phyloP scores from a whole-genome alignment of 1,140 invertebrate genomes.

The Trichoplusia ni region DNA sequence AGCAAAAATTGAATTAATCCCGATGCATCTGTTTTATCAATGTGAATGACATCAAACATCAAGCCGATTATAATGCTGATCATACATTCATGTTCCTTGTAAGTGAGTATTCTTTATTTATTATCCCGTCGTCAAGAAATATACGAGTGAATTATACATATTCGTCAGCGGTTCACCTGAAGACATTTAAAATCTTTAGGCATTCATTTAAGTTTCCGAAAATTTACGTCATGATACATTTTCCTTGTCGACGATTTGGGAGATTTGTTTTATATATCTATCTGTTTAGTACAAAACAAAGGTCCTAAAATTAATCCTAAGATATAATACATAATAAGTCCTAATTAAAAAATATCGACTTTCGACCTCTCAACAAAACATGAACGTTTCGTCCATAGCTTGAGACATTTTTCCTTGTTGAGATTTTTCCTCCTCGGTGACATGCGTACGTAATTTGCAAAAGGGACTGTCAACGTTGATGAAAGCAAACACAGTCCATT shows the following conservation, averaged over 20 bases:
- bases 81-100: slow-evolving; percentile 16
- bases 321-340: too few species aligned
- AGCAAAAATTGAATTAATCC: not conserved
- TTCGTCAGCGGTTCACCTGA: slow-evolving; percentile 14
- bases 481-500: slow-evolving; percentile 14
- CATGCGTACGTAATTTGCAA: slow-evolving; percentile 39
- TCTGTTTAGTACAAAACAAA: too few species aligned
- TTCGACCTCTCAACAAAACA: too few species aligned
- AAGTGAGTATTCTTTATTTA: slow-evolving; percentile 20
- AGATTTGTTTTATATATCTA: too few species aligned
- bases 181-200: slow-evolving; percentile 21
- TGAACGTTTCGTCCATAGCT: not conserved
- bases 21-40: not conserved
- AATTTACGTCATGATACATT: not conserved
- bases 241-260: too few species aligned
- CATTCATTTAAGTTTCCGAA: slow-evolving; percentile 4
- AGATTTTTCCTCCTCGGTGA: not conserved
- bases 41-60: slow-evolving; percentile 15
- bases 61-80: not conserved
- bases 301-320: too few species aligned
- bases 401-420: not conserved
- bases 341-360: too few species aligned
- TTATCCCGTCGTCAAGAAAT: not conserved
- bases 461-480: slow-evolving; percentile 27
- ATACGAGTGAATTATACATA: slow-evolving; percentile 18